Base-by-base conservation (phyloP, 2,888 invertebrate genomes). In the Clivina fossor region DNA sequence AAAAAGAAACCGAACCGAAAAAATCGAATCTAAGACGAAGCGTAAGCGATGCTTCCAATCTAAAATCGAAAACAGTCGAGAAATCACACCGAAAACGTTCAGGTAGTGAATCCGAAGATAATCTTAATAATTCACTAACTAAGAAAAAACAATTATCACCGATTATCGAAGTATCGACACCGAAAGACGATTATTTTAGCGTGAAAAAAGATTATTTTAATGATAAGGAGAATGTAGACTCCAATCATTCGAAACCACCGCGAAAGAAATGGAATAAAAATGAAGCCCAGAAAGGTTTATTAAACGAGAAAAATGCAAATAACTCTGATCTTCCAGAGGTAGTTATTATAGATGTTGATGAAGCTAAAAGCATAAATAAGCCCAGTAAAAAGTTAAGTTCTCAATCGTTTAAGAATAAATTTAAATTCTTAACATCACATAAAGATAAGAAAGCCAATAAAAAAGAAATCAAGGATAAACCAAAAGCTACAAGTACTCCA, bases 131-230 rank as follows among this genome's bases (percentile, higher is more conserved):
- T 2, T 71, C 75, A 16, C 73, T 75, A 61, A 79, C 80, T 53
- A 81, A 80, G 61, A 85, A 86, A 66, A 77, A 83, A 55, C 89
- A 87, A 66, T 69, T 90, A 15, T 88, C 88, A 5, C 90, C 90
- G 1, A 90, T 90, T 46, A 88, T 89, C 61, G 90, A 90, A 73
- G 83, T 84, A 59, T 43, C 54, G 3, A 80, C 85, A 8, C 86
- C 83, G 11, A 78, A 84, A 60, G 86, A 86, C 63, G 86, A 86
- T 67, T 86, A 84, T 65, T 85, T 85, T 62, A 47, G 53, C 20
- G 44, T 43, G 26, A 58, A 43, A 47, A 32, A 53, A 20, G 38
- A 26, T 13, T 35, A 38, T n/a, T 13, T 28, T 13, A 49, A 19
- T 28, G 18, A 40, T 22, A 32, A 51, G 32, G 35, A 24, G 30